These are phyloP conservation scores for Pemphigus obesinymphae DNA, from an alignment of 1,140 invertebrate genomes.

Conservation along the genomic window DNA sequence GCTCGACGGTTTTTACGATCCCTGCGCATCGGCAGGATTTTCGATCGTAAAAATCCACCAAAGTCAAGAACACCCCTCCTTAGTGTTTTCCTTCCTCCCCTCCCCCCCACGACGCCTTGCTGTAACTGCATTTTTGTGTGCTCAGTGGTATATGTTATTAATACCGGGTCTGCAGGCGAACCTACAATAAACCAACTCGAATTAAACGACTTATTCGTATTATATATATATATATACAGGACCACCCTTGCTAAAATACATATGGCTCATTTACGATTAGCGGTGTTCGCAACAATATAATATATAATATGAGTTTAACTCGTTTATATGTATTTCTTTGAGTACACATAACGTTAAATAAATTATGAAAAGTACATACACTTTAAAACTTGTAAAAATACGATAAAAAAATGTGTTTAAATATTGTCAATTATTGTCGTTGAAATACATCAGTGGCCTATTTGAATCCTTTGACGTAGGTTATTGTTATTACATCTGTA, in stretches of 20 bases:
- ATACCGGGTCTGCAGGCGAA: constrained; percentile 3
- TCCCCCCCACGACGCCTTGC: no score
- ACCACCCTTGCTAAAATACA: background rate
- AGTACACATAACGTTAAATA: no score
- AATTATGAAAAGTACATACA: no score
- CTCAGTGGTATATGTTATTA: constrained; percentile 22
- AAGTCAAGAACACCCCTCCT: constrained; percentile 1
- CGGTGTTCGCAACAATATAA: background rate
- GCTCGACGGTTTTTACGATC: constrained; percentile 30
- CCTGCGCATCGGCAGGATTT: constrained; percentile 23
- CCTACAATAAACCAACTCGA: background rate
- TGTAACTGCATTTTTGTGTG: background rate
- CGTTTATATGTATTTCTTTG: background rate
- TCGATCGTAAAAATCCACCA: constrained; percentile 31
- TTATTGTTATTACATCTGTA: no score
- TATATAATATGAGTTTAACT: background rate
- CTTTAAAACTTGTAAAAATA: no score
- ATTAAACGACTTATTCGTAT: constrained; percentile 10
- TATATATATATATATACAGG: no score
- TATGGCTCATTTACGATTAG: background rate
- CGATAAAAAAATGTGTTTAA: background rate
- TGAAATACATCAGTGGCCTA: no score
- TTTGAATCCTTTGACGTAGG: no score
- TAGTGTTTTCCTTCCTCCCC: background rate
- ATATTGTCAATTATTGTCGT: no score